Evolutionary conservation across 2,888 invertebrate genomes (phyloP).

Genomic region (Mactromeris polynyma): DNA sequence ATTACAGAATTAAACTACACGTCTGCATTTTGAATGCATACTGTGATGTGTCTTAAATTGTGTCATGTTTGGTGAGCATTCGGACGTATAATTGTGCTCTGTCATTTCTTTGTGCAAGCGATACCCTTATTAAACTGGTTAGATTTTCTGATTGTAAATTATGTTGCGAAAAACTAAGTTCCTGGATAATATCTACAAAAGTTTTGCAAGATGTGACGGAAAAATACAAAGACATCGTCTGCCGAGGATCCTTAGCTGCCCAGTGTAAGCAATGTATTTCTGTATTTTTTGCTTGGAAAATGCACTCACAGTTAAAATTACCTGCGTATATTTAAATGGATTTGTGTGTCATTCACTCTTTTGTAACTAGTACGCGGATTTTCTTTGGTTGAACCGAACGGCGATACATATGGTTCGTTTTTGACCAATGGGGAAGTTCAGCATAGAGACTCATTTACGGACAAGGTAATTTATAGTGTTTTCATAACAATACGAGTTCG

Average conservation of each 20-base stretch:
- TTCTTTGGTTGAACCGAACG: neutral
- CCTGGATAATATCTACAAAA: neutral
- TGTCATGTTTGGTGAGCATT: too few relatives aligned
- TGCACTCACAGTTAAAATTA: neutral
- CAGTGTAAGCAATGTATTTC: neutral
- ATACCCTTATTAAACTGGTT: too few relatives aligned
- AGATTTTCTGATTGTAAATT: neutral
- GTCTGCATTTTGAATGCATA: too few relatives aligned
- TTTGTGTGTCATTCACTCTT: neutral
- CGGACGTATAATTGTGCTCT: too few relatives aligned
- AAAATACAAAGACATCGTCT: neutral
- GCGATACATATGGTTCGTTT: neutral
- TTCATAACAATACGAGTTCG: neutral
- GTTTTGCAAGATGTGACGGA: neutral
- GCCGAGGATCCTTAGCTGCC: neutral
- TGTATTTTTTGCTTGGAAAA: neutral
- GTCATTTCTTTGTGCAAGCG: too few relatives aligned
- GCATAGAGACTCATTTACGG: neutral
- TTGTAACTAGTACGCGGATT: neutral
- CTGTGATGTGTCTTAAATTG: too few relatives aligned
- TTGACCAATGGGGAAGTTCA: neutral
- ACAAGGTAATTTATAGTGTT: neutral
- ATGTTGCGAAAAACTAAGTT: neutral
- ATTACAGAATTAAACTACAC: too few relatives aligned
- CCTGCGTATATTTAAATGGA: neutral